Conservation (phyloP, 2,797 vertebrate species). For the Nyctibius grandis region DNA sequence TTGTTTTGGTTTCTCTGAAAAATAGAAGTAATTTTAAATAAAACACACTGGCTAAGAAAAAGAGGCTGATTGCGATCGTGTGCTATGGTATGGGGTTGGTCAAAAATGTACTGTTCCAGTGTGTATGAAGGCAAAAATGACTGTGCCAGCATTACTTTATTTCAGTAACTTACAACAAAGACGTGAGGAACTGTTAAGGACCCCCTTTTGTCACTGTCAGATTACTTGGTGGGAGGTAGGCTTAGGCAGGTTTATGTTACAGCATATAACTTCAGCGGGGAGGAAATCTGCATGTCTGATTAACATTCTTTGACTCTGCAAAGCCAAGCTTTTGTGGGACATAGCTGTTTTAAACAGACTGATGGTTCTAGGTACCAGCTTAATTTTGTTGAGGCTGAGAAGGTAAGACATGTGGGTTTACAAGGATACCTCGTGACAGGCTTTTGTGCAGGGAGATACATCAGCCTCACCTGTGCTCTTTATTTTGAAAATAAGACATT, state of each 20-base stretch:
- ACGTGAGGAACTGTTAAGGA: neutral
- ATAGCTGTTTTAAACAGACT: accelerated
- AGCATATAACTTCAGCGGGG: neutral
- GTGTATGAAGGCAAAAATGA: neutral
- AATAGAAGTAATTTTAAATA: neutral
- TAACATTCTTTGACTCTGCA: neutral
- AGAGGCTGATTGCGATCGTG: neutral
- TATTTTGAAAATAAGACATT: accelerated
- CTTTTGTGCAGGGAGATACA: neutral
- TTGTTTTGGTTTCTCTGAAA: neutral
- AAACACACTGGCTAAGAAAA: neutral
- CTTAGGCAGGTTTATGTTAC: neutral
- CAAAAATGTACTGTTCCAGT: neutral
- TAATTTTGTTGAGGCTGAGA: neutral
- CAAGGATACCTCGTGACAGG: accelerated
- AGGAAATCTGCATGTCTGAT: neutral
- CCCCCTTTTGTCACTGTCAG: neutral
- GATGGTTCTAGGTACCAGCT: neutral
- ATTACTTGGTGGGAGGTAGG: neutral
- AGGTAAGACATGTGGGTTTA: accelerated
- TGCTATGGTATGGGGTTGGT: neutral
- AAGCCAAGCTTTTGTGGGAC: neutral
- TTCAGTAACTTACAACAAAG: neutral
- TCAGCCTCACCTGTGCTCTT: accelerated
- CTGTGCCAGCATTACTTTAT: neutral